Evolutionary conservation across 2,888 invertebrate genomes (phyloP).

Genomic region (Pyrgus malvae): DNA sequence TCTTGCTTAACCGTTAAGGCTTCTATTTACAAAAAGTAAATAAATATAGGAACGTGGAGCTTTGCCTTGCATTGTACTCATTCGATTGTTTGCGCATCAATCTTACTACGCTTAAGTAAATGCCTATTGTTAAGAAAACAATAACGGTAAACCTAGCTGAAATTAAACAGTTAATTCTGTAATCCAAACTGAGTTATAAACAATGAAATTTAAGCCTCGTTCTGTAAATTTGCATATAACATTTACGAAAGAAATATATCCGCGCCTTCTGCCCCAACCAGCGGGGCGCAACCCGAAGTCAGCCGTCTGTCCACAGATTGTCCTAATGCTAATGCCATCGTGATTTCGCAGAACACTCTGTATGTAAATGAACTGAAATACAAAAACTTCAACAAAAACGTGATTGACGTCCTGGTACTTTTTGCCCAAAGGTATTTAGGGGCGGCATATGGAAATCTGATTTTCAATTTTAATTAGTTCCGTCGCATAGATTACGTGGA

Average conservation of each 20-base stretch:
- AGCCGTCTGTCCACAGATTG: slow-evolving; percentile 43
- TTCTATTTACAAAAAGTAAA: too few relatives aligned
- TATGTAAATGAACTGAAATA: slow-evolving; percentile 67
- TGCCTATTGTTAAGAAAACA: too few relatives aligned
- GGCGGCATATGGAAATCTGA: slow-evolving; percentile 6
- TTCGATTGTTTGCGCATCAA: too few relatives aligned
- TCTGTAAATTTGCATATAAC: slow-evolving; percentile 15
- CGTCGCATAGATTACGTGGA: too few relatives aligned
- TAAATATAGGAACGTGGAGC: too few relatives aligned
- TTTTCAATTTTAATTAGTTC: neutral
- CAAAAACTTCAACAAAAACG: slow-evolving; percentile 45
- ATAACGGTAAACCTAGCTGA: too few relatives aligned
- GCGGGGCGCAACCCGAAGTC: slow-evolving; percentile 31
- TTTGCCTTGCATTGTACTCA: too few relatives aligned
- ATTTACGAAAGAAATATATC: slow-evolving; percentile 20
- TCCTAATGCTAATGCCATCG: slow-evolving; percentile 47
- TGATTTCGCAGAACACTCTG: slow-evolving; percentile 65
- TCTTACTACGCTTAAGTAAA: too few relatives aligned
- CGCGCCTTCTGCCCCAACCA: slow-evolving; percentile 4
- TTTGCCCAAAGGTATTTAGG: slow-evolving; percentile 33
- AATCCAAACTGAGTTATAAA: too few relatives aligned
- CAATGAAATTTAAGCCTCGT: too few relatives aligned
- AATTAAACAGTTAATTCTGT: too few relatives aligned
- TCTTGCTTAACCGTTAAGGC: too few relatives aligned
- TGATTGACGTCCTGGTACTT: slow-evolving; percentile 49